A percentile compares a stretch with the other conserved stretches of the same genome.
Evolutionary conservation across 2,888 invertebrate species (phyloP).

Genomic region (Sphinx pinastri): DNA sequence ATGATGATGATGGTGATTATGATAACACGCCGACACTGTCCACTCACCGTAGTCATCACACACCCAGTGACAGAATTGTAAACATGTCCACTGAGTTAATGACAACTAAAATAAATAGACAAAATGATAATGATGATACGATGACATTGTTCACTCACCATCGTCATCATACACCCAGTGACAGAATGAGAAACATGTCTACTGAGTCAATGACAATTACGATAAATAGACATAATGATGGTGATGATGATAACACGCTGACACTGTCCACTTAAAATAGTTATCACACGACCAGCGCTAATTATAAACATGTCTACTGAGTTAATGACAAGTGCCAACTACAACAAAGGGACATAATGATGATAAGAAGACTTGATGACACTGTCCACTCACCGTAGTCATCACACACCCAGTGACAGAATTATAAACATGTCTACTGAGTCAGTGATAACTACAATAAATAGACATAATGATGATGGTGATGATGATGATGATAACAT

Average conservation of each 20-base stretch:
- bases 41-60: constrained; percentile 24
- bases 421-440: not conserved
- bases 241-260: constrained; percentile 23
- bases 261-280: not conserved
- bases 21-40: constrained; percentile 24
- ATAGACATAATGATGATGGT: not conserved
- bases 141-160: not conserved
- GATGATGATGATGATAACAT: too few relatives aligned
- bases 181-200: constrained; percentile 21
- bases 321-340: not conserved
- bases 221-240: not conserved
- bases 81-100: not conserved
- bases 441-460: not conserved
- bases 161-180: constrained; percentile 26
- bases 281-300: not conserved
- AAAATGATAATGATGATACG: not conserved
- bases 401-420: not conserved
- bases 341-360: not conserved
- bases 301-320: not conserved
- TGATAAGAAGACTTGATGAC: not conserved
- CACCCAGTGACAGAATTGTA: constrained; percentile 1
- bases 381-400: not conserved
- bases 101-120: not conserved
- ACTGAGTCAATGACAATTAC: not conserved
- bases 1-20: constrained; percentile 11